phyloP scores from a whole-genome alignment of 2,797 vertebrate species.

The Columba guinea region DNA sequence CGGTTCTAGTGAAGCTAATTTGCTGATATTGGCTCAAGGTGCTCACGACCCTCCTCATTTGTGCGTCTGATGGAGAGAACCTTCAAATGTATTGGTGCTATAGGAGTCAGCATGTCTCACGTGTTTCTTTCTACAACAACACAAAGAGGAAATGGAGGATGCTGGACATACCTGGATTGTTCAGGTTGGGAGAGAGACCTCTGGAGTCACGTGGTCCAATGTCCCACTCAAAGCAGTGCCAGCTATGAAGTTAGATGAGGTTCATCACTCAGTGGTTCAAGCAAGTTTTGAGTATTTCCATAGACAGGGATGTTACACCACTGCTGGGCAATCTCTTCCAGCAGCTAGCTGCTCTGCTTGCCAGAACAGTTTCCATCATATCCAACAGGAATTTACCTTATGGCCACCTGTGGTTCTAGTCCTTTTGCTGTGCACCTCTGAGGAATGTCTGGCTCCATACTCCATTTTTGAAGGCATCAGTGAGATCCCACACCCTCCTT shows the following conservation, averaged over 20 bases:
- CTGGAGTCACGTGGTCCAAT: neutral
- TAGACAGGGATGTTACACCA: neutral
- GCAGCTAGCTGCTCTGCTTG: neutral
- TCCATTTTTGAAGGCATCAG: neutral
- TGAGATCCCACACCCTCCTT: rapidly evolving
- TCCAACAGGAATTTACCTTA: neutral
- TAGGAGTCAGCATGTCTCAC: neutral
- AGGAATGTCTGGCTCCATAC: neutral
- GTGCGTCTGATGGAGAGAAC: neutral
- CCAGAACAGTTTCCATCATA: neutral
- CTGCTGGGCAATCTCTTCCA: neutral
- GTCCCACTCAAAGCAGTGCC: neutral
- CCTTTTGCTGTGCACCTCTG: neutral
- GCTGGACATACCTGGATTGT: neutral
- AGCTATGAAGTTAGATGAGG: neutral
- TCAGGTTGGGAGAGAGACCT: neutral
- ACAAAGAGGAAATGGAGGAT: neutral
- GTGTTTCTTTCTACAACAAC: neutral
- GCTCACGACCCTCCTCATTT: neutral
- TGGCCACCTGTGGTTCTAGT: neutral
- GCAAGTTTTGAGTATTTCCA: neutral
- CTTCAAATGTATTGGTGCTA: neutral
- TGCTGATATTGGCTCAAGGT: neutral
- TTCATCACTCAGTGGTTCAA: neutral
- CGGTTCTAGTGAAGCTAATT: neutral